phyloP scores from a whole-genome alignment of 2,888 invertebrate species.

The Agrenia bidenticulata region DNA sequence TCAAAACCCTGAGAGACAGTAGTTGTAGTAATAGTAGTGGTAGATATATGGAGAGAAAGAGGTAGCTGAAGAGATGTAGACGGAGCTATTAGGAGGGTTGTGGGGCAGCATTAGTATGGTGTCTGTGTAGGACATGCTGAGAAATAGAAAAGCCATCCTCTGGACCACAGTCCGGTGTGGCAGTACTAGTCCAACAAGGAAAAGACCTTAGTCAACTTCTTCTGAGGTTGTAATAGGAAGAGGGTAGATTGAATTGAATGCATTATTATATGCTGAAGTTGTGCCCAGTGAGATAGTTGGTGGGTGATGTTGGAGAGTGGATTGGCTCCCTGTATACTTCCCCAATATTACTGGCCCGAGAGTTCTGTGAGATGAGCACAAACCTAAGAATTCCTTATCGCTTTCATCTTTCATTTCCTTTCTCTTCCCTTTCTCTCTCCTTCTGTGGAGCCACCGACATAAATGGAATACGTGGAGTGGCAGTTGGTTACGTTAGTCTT shows the following conservation, averaged over 20 bases:
- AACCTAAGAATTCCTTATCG: constrained; percentile 43
- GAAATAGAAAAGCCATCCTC: too few species aligned
- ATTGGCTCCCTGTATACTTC: not conserved
- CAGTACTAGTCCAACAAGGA: too few species aligned
- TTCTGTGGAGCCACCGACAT: not conserved
- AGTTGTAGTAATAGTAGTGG: too few species aligned
- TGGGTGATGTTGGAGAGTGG: not conserved
- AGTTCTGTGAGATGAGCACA: constrained; percentile 19
- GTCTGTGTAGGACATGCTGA: too few species aligned
- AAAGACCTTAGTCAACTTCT: too few species aligned
- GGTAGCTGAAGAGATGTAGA: too few species aligned
- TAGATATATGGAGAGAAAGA: too few species aligned
- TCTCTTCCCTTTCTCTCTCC: constrained; percentile 20
- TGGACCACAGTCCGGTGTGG: too few species aligned
- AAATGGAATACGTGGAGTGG: constrained; percentile 9
- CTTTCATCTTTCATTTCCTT: constrained; percentile 51
- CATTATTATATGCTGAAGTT: constrained; percentile 7
- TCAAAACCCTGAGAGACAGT: not conserved
- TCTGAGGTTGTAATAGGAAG: too few species aligned
- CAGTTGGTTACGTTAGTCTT: not conserved
- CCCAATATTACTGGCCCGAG: not conserved
- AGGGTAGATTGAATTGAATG: constrained; percentile 9
- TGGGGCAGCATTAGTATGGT: too few species aligned
- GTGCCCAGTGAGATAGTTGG: not conserved
- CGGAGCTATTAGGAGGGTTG: too few species aligned